A percentile compares a stretch with the other conserved stretches of the same genome.
Evolutionary conservation across 2,888 invertebrate species (phyloP).

Genomic region (Drosophila gaucha): DNA sequence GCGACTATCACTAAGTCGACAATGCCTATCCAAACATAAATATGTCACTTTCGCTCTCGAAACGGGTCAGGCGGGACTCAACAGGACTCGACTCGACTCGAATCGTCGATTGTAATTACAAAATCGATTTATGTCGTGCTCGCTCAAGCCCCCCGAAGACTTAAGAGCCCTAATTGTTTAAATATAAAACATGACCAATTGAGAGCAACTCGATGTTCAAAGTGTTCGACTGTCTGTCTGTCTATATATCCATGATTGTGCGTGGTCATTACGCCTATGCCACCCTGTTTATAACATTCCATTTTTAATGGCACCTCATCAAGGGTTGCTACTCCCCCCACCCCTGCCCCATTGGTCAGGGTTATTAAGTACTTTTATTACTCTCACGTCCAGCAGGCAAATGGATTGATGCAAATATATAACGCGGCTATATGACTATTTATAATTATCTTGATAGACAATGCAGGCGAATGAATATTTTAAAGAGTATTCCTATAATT

Average conservation of each 20-base stretch:
- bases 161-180: constrained; percentile 47
- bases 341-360: background rate
- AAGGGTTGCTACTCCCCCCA: constrained; percentile 40
- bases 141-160: constrained; percentile 24
- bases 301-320: constrained; percentile 48
- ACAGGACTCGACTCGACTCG: constrained; percentile 14
- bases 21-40: constrained; percentile 41
- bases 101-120: constrained; percentile 69
- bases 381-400: constrained; percentile 14
- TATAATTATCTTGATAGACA: constrained; percentile 39
- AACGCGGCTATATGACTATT: constrained; percentile 6
- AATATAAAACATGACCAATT: constrained; percentile 52
- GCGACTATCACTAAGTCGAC: background rate
- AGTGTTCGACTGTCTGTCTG: constrained; percentile 23
- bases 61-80: constrained; percentile 41
- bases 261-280: constrained; percentile 67
- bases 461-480: constrained; percentile 23
- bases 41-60: constrained; percentile 68
- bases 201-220: constrained; percentile 22
- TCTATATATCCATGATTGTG: constrained; percentile 59
- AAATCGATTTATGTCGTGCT: constrained; percentile 70
- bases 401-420: constrained; percentile 48
- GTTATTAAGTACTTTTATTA: constrained; percentile 39
- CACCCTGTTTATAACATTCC: constrained; percentile 12
- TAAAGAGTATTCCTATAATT: background rate